Evolutionary conservation across 2,888 invertebrate genomes (phyloP).

Genomic region (Neria commutata): DNA sequence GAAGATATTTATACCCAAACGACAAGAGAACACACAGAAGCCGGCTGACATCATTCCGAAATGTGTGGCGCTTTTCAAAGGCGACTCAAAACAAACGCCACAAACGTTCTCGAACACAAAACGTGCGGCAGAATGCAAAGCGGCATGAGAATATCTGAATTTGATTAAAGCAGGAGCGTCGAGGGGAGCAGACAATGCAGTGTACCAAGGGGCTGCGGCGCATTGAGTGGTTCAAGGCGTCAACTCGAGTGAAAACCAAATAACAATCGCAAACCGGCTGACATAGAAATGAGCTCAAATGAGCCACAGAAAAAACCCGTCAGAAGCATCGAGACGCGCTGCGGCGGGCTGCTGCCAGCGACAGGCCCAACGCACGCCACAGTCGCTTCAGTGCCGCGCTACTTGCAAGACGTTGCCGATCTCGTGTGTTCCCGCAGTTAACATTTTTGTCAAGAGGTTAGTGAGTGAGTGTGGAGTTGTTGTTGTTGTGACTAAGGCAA

Average conservation of each 20-base stretch:
- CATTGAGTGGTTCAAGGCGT: neutral
- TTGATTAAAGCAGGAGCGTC: neutral
- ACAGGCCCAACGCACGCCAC: slow-evolving; percentile 9
- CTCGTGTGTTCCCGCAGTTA: slow-evolving; percentile 28
- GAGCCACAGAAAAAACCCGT: too few relatives aligned
- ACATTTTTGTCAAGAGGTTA: too few relatives aligned
- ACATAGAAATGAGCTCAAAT: neutral
- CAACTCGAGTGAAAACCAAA: neutral
- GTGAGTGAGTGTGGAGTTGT: too few relatives aligned
- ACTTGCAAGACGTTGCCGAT: slow-evolving; percentile 18
- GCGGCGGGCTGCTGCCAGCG: neutral
- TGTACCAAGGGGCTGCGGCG: neutral
- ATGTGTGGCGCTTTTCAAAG: too few relatives aligned
- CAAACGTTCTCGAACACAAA: neutral
- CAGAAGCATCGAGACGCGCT: too few relatives aligned
- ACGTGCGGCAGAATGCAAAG: neutral
- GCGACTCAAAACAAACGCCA: neutral
- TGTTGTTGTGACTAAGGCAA: too few relatives aligned
- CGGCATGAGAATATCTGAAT: neutral
- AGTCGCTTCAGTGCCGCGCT: slow-evolving; percentile 21
- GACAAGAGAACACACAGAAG: slow-evolving; percentile 20
- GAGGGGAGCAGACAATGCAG: neutral
- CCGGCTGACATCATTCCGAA: slow-evolving; percentile 45
- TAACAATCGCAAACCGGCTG: neutral
- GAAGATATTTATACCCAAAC: slow-evolving; percentile 28